These are phyloP conservation scores for Embiotoca jacksoni DNA, from an alignment of 2,113 vertebrate species.

Conservation along the genomic window DNA sequence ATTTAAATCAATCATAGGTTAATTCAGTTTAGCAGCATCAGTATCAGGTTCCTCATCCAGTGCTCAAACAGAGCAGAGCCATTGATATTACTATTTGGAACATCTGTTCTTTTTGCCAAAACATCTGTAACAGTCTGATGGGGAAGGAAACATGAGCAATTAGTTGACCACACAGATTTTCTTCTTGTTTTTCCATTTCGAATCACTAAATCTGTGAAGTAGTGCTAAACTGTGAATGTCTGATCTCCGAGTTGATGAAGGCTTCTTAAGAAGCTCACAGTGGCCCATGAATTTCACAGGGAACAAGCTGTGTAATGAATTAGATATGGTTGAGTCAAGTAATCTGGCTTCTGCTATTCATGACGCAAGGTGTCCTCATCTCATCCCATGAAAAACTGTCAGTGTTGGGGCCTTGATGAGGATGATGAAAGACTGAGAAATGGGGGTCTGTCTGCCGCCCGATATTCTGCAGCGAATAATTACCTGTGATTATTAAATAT, in stretches of 20 bases:
- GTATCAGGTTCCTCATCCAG: too few species aligned
- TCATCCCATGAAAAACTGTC: slow-evolving; percentile 38
- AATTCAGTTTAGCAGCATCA: too few species aligned
- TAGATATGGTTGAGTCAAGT: slow-evolving; percentile 39
- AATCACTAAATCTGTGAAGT: slow-evolving; percentile 31
- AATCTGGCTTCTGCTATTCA: slow-evolving; percentile 38
- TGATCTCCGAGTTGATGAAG: slow-evolving; percentile 32
- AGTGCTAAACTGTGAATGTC: slow-evolving; percentile 19
- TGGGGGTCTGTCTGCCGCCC: slow-evolving; percentile 40
- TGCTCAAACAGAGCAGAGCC: too few species aligned
- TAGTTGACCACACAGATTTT: not conserved
- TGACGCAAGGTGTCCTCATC: slow-evolving; percentile 64
- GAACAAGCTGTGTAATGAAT: slow-evolving; percentile 47
- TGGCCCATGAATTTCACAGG: slow-evolving; percentile 21
- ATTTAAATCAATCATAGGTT: too few species aligned
- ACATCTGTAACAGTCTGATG: too few species aligned
- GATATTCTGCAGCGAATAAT: slow-evolving; percentile 52
- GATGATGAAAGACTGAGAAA: slow-evolving; percentile 80
- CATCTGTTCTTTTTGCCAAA: too few species aligned
- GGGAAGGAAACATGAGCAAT: not conserved
- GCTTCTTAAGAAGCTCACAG: slow-evolving; percentile 29
- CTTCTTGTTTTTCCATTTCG: not conserved
- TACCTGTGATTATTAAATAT: slow-evolving; percentile 54
- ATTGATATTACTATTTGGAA: too few species aligned
- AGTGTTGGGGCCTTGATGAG: slow-evolving; percentile 51